These are phyloP conservation scores for Eulemur macaco DNA, from an alignment of 2,113 vertebrate genomes.

Conservation along the genomic window DNA sequence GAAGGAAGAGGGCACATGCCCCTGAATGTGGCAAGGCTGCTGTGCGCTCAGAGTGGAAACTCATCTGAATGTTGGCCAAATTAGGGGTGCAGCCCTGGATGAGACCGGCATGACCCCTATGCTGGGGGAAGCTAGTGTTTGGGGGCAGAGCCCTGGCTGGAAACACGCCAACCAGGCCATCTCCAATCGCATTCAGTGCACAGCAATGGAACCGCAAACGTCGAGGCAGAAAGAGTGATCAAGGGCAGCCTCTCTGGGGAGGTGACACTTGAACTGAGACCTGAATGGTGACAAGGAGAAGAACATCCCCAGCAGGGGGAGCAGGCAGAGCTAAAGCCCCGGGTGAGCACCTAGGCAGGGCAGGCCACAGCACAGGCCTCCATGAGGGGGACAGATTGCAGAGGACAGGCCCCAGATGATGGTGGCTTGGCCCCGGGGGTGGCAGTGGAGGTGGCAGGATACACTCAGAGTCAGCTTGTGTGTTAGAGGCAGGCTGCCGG, in stretches of 20 bases:
- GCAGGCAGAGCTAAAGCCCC: neutral
- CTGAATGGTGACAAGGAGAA: neutral
- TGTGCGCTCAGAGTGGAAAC: neutral
- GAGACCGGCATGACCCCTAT: neutral
- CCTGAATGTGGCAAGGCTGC: neutral
- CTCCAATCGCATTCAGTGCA: neutral
- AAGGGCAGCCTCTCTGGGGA: neutral
- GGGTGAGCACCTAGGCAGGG: neutral
- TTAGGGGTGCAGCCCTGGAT: too few relatives aligned
- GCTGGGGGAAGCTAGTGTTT: neutral
- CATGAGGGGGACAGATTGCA: neutral
- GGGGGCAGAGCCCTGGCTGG: neutral
- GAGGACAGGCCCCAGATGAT: neutral
- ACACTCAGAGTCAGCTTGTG: neutral
- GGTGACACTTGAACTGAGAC: neutral
- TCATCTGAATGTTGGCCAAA: neutral
- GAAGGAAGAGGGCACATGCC: too few relatives aligned
- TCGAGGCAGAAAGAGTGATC: neutral
- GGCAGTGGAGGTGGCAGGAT: neutral
- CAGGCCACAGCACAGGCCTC: too few relatives aligned
- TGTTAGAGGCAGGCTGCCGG: neutral
- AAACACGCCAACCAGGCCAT: neutral
- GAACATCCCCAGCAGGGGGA: neutral
- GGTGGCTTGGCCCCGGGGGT: too few relatives aligned
- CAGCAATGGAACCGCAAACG: neutral